Evolutionary conservation across 2,888 invertebrate genomes (phyloP).

Genomic region (Volucella bombylans): DNA sequence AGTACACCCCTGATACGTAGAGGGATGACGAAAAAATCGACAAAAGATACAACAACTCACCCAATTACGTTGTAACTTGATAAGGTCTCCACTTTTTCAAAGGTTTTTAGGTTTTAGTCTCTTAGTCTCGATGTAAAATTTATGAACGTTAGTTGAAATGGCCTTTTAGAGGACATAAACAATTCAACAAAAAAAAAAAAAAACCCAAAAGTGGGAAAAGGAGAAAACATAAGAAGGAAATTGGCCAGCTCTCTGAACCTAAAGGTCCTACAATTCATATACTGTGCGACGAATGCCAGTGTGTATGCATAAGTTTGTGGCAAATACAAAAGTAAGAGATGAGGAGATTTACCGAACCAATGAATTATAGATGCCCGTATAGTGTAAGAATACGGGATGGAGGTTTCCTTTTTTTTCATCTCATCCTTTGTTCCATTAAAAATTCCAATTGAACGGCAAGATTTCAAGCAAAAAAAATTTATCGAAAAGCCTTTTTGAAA

Average conservation of each 20-base stretch:
- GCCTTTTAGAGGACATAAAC: constrained; percentile 66
- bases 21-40: neutral
- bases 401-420: neutral
- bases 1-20: constrained; percentile 21
- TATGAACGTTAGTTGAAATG: constrained; percentile 59
- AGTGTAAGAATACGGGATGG: neutral
- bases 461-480: constrained; percentile 7
- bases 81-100: constrained; percentile 43
- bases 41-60: constrained; percentile 33
- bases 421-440: constrained; percentile 45
- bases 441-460: constrained; percentile 60
- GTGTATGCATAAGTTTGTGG: constrained; percentile 3
- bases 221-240: neutral
- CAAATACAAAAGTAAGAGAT: neutral
- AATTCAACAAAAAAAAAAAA: constrained; percentile 46
- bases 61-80: constrained; percentile 36
- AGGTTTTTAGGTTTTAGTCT: constrained; percentile 33
- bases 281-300: too few relatives aligned
- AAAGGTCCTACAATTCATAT: too few relatives aligned
- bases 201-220: neutral
- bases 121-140: constrained; percentile 57
- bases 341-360: constrained; percentile 15
- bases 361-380: constrained; percentile 33
- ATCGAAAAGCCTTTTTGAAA: constrained; percentile 56
- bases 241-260: constrained; percentile 33